Evolutionary conservation across 2,888 invertebrate species (phyloP).

Genomic region (Rhamphomyia laevipes): DNA sequence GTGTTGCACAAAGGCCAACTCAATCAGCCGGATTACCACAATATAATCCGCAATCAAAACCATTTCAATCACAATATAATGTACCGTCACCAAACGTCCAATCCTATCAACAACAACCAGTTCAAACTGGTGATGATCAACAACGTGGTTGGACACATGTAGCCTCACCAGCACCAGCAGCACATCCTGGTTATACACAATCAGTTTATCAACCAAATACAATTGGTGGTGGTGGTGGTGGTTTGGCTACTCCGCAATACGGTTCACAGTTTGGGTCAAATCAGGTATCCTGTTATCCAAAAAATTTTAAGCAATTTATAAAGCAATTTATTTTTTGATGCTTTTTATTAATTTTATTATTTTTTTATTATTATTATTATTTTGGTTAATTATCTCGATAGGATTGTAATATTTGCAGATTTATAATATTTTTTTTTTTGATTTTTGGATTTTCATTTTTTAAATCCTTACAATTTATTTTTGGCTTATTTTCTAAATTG

Average conservation of each 20-base stretch:
- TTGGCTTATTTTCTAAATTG: too few species aligned
- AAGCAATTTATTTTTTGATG: too few species aligned
- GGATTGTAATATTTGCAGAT: too few species aligned
- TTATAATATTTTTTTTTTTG: too few species aligned
- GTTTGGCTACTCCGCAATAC: conserved; percentile 5
- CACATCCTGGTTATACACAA: conserved; percentile 10
- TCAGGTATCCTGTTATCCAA: conserved; percentile 6
- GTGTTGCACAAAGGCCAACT: conserved; percentile 6
- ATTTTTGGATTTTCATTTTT: too few species aligned
- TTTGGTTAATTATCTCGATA: too few species aligned
- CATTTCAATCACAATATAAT: background rate
- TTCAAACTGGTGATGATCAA: conserved; percentile 13
- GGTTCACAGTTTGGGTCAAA: conserved; percentile 5
- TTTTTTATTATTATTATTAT: background rate
- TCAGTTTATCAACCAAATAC: background rate
- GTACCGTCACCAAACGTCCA: conserved; percentile 4
- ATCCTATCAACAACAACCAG: conserved; percentile 11
- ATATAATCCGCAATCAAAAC: conserved; percentile 1
- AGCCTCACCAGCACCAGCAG: conserved; percentile 10
- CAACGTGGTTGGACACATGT: conserved; percentile 15
- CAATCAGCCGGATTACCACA: conserved; percentile 3
- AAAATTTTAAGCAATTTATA: too few species aligned
- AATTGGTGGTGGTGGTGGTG: conserved; percentile 3
- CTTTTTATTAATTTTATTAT: too few species aligned
- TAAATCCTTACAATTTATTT: too few species aligned